A percentile compares a stretch with the other conserved stretches of the same genome.
phyloP scores from a whole-genome alignment of 2,797 vertebrate genomes.

The Hafferia zeledoni region DNA sequence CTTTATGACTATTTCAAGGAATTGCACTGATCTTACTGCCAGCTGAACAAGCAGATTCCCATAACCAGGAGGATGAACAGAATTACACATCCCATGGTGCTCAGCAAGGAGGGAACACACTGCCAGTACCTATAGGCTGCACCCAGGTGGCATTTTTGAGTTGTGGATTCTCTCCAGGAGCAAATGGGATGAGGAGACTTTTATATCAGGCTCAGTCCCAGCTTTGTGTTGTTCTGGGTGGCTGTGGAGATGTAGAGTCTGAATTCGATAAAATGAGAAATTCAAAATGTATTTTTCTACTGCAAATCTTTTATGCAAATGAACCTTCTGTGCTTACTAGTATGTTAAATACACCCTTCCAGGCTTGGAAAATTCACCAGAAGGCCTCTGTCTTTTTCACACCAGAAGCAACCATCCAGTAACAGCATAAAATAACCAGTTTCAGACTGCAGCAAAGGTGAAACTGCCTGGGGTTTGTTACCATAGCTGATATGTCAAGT shows the following conservation, averaged over 20 bases:
- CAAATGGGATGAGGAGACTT: background rate
- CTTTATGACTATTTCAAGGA: background rate
- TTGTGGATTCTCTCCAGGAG: background rate
- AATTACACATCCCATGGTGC: background rate
- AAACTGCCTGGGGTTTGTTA: background rate
- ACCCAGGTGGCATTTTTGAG: background rate
- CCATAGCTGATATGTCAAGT: background rate
- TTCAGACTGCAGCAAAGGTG: background rate
- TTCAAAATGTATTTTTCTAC: conserved; percentile 41
- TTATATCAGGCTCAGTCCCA: background rate
- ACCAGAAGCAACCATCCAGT: conserved; percentile 11
- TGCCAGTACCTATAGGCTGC: background rate
- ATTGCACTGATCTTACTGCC: background rate
- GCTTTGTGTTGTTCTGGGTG: background rate
- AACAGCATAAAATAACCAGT: conserved; percentile 18
- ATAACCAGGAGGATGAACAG: background rate
- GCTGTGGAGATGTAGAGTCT: background rate
- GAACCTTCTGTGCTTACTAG: conserved; percentile 19
- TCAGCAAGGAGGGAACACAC: background rate
- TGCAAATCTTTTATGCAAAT: conserved; percentile 42
- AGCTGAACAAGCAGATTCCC: background rate
- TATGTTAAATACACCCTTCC: background rate
- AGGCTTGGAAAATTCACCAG: conserved; percentile 19
- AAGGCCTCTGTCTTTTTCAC: conserved; percentile 28
- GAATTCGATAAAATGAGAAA: conserved; percentile 17